Evolutionary conservation across 2,888 invertebrate species (phyloP), one percentile per base, ranked within the genome.

Genomic region (Epinotia bilunana): DNA sequence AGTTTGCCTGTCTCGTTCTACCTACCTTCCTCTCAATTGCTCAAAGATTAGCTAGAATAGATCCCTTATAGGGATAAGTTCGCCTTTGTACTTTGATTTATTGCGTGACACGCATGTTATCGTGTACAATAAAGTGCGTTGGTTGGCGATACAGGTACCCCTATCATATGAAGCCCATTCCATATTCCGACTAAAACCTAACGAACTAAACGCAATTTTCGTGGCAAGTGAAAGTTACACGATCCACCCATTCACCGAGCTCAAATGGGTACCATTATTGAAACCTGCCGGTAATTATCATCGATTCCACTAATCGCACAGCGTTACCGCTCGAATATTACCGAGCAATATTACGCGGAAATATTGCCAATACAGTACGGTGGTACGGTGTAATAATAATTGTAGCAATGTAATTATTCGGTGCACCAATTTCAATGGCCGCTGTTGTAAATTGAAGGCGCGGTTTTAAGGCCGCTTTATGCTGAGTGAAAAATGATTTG

Each of bases 211-310:
- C 43, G 46, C 23, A 68, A 57, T 57, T 39, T n/a, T 33, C 33
- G 53, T 28, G 16, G 4, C 7, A 6, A 58, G 43, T 69, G 68
- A 46, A 62, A 71, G 70, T 62, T 53, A 62, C 33, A 70, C 28
- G 20, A n/a, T n/a, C n/a, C 61, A 53, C 28, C 61, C 72, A 67
- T 75, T 43, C 53, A 61, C 58, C 64, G 62, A 9, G 62, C 53
- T 61, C 73, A 71, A 74, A 73, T 72, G 67, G 76, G 76, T 72
- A 77, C 76, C 63, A 79, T 81, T 82, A 83, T 82, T 83, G 81
- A 80, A 82, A 79, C 79, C 78, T 81, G 78, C 71, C 75, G 76
- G 79, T 78, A 84, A 86, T 86, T 86, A 85, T 82, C 81, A 81
- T 76, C 77, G 78, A 82, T 84, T 82, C 79, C 76, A 78, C 82